These are phyloP conservation scores for Lithophane ornitopus DNA, from an alignment of 2,888 invertebrate species.

Conservation along the genomic window DNA sequence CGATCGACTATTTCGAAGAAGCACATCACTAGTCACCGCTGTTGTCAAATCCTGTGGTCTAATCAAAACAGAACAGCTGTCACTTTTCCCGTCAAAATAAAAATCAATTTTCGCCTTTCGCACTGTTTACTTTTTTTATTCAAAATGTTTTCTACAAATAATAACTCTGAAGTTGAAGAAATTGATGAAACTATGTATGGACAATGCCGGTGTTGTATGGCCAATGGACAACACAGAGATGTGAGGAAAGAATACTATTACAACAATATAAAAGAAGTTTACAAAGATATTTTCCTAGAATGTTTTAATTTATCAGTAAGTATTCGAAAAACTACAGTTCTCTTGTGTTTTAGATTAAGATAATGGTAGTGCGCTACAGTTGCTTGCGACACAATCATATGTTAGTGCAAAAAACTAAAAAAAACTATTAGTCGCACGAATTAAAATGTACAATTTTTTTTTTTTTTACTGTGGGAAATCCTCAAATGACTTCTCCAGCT, in stretches of 20 bases:
- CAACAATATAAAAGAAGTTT: conserved; percentile 76
- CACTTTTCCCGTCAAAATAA: background rate
- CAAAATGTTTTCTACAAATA: conserved; percentile 26
- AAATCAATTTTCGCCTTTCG: conserved; percentile 21
- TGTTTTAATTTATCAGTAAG: conserved; percentile 83
- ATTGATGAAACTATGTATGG: conserved; percentile 66
- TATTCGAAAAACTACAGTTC: conserved; percentile 26
- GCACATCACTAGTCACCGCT: conserved; percentile 21
- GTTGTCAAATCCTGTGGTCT: conserved; percentile 2
- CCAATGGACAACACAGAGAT: conserved; percentile 76
- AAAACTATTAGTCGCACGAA: background rate
- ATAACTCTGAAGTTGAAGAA: conserved; percentile 47
- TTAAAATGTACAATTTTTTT: no score
- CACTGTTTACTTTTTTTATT: conserved; percentile 23
- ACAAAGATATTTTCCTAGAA: conserved; percentile 76
- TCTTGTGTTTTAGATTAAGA: background rate
- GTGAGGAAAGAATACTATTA: conserved; percentile 75
- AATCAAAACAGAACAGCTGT: background rate
- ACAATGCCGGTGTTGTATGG: conserved; percentile 79
- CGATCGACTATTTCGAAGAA: background rate
- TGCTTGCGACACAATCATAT: background rate
- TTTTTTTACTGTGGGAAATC: no score
- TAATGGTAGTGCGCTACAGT: background rate
- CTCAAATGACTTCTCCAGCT: no score
- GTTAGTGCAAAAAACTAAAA: background rate